Evolutionary conservation across 1,140 invertebrate species (phyloP), one percentile per base, ranked within the genome.

Genomic region (Drosophila setifemur): DNA sequence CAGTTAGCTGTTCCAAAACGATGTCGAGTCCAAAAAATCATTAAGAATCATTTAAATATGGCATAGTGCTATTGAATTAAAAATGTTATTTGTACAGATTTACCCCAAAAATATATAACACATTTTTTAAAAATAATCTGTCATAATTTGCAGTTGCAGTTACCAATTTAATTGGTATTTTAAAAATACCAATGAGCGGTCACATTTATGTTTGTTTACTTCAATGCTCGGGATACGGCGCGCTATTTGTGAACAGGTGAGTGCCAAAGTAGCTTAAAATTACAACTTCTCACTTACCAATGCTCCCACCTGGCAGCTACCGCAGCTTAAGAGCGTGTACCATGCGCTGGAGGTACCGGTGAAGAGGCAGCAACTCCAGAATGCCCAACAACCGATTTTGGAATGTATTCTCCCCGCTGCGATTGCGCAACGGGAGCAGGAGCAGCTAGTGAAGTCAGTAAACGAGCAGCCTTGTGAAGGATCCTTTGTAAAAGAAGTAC

Each of bases 231-330:
- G 71, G 6, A 79, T 89, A 31, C 71, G 83, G 44, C 77, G 50
- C 9, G 76, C 88, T 0, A 89, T 89, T 66, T 73, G 73, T 52
- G 68, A 89, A 12, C 88, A 89, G 61, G 88, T 89, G 12, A 40
- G 3, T 11, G 0, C n/a, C n/a, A 9, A 33, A 74, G 19, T 42
- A 0, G 4, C 9, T 3, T 19, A 29, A 57, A 29, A 28, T 39
- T 1, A 23, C 12, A 12, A 16, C 4, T 14, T 40, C 6, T 14
- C 7, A 14, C 7, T 16, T 48, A 42, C 29, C 25, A 14, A 19
- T 35, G 2, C 5, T 37, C 9, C 3, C 1, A 35, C 5, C n/a
- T 28, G 7, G 2, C 25, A 87, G 76, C 37, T 87, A 40, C 66
- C 76, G 7, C 75, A 82, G 33, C 25, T 86, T 0, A 67, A 67